phyloP scores from a whole-genome alignment of 2,888 invertebrate genomes.

The Orthonychiurus folsomi region DNA sequence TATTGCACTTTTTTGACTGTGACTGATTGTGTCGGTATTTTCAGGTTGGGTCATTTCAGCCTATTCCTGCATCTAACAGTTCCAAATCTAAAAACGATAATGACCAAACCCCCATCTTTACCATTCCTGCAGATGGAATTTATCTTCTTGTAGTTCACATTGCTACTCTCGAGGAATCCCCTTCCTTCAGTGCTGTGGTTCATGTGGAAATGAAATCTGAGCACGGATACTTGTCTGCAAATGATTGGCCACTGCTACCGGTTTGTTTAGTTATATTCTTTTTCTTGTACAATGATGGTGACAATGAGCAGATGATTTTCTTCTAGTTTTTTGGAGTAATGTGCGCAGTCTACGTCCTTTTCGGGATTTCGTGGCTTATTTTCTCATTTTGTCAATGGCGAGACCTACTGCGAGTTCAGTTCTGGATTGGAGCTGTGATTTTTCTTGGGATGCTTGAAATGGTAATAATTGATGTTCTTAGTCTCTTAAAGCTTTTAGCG shows the following conservation, averaged over 20 bases:
- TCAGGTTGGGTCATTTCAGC: too few relatives aligned
- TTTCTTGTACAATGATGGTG: not conserved
- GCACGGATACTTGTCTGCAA: constrained; percentile 76
- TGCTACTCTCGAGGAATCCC: constrained; percentile 41
- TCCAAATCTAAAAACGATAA: too few relatives aligned
- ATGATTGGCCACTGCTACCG: constrained; percentile 77
- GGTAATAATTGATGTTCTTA: too few relatives aligned
- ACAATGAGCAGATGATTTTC: not conserved
- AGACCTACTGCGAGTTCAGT: constrained; percentile 82
- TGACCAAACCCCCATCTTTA: too few relatives aligned
- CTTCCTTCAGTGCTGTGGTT: constrained; percentile 53
- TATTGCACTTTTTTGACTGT: too few relatives aligned
- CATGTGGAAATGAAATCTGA: constrained; percentile 64
- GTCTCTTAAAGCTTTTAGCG: constrained; percentile 6
- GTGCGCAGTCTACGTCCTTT: constrained; percentile 77
- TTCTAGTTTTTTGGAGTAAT: constrained; percentile 14
- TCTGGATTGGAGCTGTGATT: constrained; percentile 91
- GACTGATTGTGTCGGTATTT: too few relatives aligned
- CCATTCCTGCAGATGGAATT: constrained; percentile 60
- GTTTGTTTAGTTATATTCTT: constrained; percentile 48
- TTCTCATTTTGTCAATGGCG: constrained; percentile 81
- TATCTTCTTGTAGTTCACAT: constrained; percentile 56
- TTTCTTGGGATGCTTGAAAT: constrained; percentile 76
- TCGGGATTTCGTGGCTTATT: constrained; percentile 71
- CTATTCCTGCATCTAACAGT: too few relatives aligned